A percentile compares a stretch with the other conserved stretches of the same genome.
Conservation (phyloP, 1,140 invertebrate species). For the Hyposmocoma kahamanoa region DNA sequence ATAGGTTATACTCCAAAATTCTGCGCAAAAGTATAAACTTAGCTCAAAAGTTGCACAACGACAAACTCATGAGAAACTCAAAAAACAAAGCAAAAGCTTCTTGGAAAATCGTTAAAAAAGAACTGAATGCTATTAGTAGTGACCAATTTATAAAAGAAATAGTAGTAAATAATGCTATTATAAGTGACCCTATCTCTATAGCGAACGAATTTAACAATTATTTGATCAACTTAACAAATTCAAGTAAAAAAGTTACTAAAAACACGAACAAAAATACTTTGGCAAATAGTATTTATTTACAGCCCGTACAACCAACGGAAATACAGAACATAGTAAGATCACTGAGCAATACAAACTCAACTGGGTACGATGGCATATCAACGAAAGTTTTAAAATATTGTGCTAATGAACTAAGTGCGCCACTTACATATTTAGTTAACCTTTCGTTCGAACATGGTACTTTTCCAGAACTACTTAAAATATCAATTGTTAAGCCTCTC, state of each 20-base stretch:
- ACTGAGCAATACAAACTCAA: background rate
- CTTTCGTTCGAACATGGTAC: background rate
- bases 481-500: background rate
- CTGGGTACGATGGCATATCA: background rate
- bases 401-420: background rate
- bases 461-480: conserved; percentile 1
- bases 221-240: background rate
- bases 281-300: background rate
- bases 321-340: background rate
- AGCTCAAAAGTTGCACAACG: background rate
- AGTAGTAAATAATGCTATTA: background rate
- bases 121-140: background rate
- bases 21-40: background rate
- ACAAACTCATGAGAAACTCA: background rate
- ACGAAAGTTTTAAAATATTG: background rate
- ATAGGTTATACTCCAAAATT: conserved; percentile 15
- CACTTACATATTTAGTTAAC: background rate
- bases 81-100: conserved; percentile 2
- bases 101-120: background rate
- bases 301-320: background rate
- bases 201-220: background rate
- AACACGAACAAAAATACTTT: background rate
- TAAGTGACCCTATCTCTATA: background rate
- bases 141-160: background rate
- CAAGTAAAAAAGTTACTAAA: background rate